These are phyloP conservation scores for Rattus rattus DNA, from an alignment of 2,113 vertebrate species.

Conservation along the genomic window DNA sequence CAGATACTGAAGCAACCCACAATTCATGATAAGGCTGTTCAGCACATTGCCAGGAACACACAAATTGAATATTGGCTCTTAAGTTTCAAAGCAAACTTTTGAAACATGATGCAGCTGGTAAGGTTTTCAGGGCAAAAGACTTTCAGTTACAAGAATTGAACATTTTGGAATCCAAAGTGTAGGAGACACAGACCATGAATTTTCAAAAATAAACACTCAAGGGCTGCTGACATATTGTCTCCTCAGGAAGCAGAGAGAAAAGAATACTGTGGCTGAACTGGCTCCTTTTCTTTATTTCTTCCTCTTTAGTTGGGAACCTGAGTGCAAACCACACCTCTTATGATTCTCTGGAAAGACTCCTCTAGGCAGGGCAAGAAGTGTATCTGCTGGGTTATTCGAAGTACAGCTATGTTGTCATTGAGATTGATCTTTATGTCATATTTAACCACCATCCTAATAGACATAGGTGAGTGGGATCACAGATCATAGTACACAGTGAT, in stretches of 20 bases:
- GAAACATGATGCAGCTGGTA: not conserved
- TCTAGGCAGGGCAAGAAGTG: not conserved
- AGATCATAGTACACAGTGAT: not conserved
- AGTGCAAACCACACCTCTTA: not conserved
- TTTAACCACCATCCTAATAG: not conserved
- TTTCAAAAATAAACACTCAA: not conserved
- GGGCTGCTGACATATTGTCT: not conserved
- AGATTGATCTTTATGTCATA: not conserved
- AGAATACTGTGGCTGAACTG: not conserved
- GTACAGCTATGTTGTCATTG: not conserved
- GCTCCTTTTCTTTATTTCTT: not conserved
- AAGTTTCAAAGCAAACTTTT: slow-evolving; percentile 9
- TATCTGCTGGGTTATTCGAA: not conserved
- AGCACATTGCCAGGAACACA: not conserved
- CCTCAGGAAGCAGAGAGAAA: not conserved
- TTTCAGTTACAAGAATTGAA: not conserved
- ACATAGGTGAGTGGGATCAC: no score
- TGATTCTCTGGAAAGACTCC: not conserved
- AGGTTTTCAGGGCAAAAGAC: not conserved
- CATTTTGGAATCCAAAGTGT: not conserved
- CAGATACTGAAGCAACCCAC: not conserved
- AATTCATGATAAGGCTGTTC: not conserved
- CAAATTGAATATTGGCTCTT: not conserved
- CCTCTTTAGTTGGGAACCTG: not conserved
- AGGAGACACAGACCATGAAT: not conserved